Conservation (phyloP, 2,888 invertebrate genomes). For the Cosmopolites sordidus region DNA sequence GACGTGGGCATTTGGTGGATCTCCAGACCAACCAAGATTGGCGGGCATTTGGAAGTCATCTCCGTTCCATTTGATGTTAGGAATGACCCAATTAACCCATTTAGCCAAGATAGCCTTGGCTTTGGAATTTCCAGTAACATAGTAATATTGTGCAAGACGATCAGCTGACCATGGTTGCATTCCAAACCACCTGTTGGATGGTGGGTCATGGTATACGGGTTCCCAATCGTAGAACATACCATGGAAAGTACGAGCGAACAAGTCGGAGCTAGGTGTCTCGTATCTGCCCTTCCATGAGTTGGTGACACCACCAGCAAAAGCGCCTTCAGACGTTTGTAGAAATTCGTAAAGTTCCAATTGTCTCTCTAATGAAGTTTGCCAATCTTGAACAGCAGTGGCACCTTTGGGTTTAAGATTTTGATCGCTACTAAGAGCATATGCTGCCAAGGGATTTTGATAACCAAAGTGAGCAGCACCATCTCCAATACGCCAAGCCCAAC, state of each 20-base stretch:
- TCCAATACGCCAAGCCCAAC: constrained; percentile 35
- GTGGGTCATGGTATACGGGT: constrained; percentile 33
- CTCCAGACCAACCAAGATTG: constrained; percentile 29
- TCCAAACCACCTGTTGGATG: constrained; percentile 35
- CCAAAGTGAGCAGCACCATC: constrained; percentile 34
- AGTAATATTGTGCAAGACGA: constrained; percentile 33
- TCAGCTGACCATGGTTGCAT: constrained; percentile 35
- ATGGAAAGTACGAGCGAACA: constrained; percentile 28
- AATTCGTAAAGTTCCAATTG: constrained; percentile 33
- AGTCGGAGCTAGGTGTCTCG: constrained; percentile 29
- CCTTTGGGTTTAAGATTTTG: constrained; percentile 30
- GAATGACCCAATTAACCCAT: constrained; percentile 30
- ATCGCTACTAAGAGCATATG: constrained; percentile 30
- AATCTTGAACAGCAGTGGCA: constrained; percentile 31
- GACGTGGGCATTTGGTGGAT: constrained; percentile 31
- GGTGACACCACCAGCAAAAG: constrained; percentile 34
- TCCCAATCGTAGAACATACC: constrained; percentile 33
- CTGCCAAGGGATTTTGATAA: constrained; percentile 34
- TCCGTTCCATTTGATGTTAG: constrained; percentile 24
- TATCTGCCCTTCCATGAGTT: constrained; percentile 35
- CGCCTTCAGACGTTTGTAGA: constrained; percentile 31
- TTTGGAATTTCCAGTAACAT: constrained; percentile 29
- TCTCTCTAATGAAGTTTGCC: constrained; percentile 31
- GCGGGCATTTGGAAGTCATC: constrained; percentile 27
- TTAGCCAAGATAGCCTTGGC: constrained; percentile 29